A percentile compares a stretch with the other conserved stretches of the same genome.
phyloP scores from a whole-genome alignment of 2,888 invertebrate species.

The Rotaria sp. region DNA sequence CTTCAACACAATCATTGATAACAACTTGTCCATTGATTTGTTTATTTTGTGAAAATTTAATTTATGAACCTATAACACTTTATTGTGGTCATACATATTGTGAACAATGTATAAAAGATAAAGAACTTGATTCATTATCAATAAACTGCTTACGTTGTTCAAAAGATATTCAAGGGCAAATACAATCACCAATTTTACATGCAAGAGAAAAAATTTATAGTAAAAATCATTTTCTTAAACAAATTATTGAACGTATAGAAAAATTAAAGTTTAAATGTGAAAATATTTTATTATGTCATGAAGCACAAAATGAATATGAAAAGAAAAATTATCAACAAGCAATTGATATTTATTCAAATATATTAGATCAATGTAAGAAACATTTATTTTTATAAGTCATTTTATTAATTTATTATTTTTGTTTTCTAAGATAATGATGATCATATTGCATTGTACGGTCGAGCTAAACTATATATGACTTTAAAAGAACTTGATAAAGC shows the following conservation, averaged over 20 bases:
- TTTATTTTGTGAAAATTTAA: not conserved
- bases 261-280: not conserved
- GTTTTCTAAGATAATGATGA: not conserved
- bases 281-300: not conserved
- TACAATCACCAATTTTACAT: not conserved
- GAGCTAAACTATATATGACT: not conserved
- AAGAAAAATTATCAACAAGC: not conserved
- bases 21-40: not conserved
- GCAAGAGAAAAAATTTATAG: not conserved
- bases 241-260: not conserved
- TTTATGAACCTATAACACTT: not conserved
- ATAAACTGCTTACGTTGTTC: not conserved
- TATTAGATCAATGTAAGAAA: not conserved
- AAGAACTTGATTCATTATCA: not conserved
- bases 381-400: not conserved
- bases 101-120: not conserved
- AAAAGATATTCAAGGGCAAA: not conserved
- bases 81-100: conserved; percentile 29
- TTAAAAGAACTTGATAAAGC: not conserved
- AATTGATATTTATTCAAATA: not conserved
- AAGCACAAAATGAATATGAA: not conserved
- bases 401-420: not conserved
- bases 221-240: conserved; percentile 1
- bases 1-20: not conserved
- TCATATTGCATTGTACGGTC: not conserved